Conservation (phyloP, 1,140 invertebrate genomes). For the Heterodera carotae region DNA sequence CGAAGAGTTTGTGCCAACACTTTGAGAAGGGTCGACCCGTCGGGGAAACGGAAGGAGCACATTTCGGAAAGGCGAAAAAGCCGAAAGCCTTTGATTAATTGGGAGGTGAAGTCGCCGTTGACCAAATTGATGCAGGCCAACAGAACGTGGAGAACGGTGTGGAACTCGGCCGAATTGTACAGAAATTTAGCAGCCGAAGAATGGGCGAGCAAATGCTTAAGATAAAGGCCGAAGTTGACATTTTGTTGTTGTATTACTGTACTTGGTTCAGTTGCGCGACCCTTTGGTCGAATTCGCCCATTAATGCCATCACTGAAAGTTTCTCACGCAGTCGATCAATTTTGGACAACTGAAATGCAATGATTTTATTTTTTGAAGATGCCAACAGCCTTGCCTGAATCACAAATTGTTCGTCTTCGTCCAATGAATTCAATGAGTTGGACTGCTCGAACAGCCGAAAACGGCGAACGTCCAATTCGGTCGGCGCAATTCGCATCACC, state of each 20-base stretch:
- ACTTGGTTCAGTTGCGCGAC: constrained; percentile 38
- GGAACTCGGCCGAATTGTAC: constrained; percentile 47
- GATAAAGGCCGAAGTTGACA: too few relatives aligned
- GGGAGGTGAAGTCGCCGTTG: constrained; percentile 39
- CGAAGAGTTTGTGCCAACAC: constrained; percentile 8
- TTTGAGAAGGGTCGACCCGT: constrained; percentile 28
- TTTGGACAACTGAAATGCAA: constrained; percentile 39
- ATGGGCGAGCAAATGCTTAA: constrained; percentile 38
- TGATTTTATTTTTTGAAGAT: too few relatives aligned
- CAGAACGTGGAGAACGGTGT: constrained; percentile 41
- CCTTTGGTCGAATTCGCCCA: constrained; percentile 38
- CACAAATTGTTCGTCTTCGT: constrained; percentile 49
- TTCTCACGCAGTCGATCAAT: constrained; percentile 46
- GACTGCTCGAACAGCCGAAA: constrained; percentile 39
- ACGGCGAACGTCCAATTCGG: constrained; percentile 40
- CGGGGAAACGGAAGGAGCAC: constrained; percentile 39
- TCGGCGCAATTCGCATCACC: constrained; percentile 41
- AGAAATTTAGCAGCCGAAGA: constrained; percentile 44
- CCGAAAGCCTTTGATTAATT: constrained; percentile 43
- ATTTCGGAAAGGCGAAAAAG: constrained; percentile 33
- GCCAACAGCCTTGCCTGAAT: constrained; percentile 31
- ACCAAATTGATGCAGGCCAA: constrained; percentile 39
- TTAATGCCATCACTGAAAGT: constrained; percentile 40
- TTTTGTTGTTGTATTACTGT: too few relatives aligned
- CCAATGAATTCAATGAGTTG: constrained; percentile 25